Evolutionary conservation across 2,797 vertebrate species (phyloP).

Genomic region (Galaxias olidus): DNA sequence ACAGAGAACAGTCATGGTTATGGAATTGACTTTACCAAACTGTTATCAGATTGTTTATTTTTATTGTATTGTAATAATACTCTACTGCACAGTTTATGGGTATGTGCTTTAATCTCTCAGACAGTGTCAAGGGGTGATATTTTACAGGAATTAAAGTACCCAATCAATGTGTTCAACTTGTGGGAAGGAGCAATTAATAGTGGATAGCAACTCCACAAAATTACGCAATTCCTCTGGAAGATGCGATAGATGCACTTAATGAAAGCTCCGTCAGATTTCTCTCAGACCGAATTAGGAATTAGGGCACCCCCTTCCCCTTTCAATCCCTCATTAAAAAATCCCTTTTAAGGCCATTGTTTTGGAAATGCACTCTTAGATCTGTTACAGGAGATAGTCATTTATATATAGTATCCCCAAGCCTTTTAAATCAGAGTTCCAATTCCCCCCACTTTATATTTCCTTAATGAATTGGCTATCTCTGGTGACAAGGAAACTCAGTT

Average conservation of each 20-base stretch:
- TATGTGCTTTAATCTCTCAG: too few relatives aligned
- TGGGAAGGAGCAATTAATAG: not conserved
- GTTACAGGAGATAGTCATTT: slow-evolving; percentile 23
- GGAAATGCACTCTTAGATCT: not conserved
- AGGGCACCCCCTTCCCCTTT: slow-evolving; percentile 1
- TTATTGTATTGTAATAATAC: too few relatives aligned
- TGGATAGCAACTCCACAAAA: slow-evolving; percentile 6
- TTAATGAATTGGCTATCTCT: slow-evolving; percentile 44
- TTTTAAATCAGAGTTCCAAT: slow-evolving; percentile 5
- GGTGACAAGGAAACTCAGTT: slow-evolving; percentile 41
- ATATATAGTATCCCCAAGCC: slow-evolving; percentile 39
- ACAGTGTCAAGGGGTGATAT: too few relatives aligned
- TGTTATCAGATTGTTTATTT: not conserved
- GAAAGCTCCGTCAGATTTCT: not conserved
- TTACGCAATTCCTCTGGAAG: slow-evolving; percentile 16
- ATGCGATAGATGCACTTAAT: not conserved
- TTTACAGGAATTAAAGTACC: too few relatives aligned
- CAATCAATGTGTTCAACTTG: not conserved
- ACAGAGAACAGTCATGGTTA: slow-evolving; percentile 5
- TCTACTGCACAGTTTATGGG: too few relatives aligned
- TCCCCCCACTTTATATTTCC: slow-evolving; percentile 36
- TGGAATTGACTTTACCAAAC: slow-evolving; percentile 14
- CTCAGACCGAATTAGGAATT: slow-evolving; percentile 1
- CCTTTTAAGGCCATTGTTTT: slow-evolving; percentile 3
- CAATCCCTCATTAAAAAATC: slow-evolving; percentile 5